Conservation (phyloP, 2,797 vertebrate species). For the Scyliorhinus canicula region DNA sequence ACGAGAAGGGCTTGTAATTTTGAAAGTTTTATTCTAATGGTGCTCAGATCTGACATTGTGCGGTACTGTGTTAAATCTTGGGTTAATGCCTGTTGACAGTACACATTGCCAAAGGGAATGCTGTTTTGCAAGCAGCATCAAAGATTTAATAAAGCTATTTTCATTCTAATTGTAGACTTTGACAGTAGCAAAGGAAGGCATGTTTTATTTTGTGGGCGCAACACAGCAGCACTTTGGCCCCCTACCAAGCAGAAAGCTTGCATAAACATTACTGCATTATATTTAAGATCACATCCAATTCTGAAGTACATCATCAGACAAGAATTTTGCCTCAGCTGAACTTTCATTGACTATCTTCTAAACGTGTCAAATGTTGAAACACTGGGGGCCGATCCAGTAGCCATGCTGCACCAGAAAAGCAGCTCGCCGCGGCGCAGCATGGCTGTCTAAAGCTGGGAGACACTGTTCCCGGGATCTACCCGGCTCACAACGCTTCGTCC, state of each 20-base stretch:
- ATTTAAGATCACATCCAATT: neutral
- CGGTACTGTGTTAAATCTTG: neutral
- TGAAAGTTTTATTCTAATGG: neutral
- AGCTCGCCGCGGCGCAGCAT: too few species aligned
- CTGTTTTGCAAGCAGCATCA: neutral
- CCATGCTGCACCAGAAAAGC: too few species aligned
- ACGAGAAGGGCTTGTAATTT: neutral
- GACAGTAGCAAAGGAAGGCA: neutral
- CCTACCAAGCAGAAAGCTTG: neutral
- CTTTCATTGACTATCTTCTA: neutral
- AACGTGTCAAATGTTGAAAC: neutral
- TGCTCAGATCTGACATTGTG: neutral
- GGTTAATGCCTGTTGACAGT: neutral
- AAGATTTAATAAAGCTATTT: neutral
- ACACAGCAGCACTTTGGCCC: neutral
- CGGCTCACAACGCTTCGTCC: too few species aligned
- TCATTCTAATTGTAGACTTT: neutral
- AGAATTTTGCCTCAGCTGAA: neutral
- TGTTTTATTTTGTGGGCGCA: neutral
- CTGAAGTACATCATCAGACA: neutral
- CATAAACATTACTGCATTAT: neutral
- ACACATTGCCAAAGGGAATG: neutral
- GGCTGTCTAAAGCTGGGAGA: too few species aligned
- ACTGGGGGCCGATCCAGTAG: too few species aligned
- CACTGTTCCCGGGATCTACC: too few species aligned